Conservation (phyloP, 2,888 invertebrate genomes). For the Ditylenchus weischeri region DNA sequence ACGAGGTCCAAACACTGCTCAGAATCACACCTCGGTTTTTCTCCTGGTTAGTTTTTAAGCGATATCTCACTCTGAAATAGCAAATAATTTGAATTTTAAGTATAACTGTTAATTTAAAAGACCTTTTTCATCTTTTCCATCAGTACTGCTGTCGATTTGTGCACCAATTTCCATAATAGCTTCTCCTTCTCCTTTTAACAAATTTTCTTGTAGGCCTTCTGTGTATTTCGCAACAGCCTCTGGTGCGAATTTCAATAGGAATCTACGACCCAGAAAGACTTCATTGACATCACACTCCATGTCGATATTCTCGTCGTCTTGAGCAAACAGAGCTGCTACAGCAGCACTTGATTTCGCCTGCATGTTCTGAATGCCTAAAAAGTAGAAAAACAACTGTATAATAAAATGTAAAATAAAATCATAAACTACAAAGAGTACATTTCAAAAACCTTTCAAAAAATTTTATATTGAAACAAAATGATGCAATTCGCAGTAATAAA, state of each 20-base stretch:
- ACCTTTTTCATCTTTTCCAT: slow-evolving; percentile 22
- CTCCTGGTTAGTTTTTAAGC: too few relatives aligned
- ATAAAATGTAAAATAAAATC: too few relatives aligned
- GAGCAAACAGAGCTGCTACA: slow-evolving; percentile 7
- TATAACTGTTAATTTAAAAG: too few relatives aligned
- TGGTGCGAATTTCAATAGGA: neutral
- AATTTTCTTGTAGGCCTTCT: slow-evolving; percentile 39
- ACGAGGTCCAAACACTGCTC: too few relatives aligned
- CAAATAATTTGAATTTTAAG: neutral
- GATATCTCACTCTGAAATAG: neutral
- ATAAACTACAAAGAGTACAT: too few relatives aligned
- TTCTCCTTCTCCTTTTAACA: slow-evolving; percentile 52
- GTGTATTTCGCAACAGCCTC: slow-evolving; percentile 38
- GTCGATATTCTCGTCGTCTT: neutral
- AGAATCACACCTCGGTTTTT: too few relatives aligned
- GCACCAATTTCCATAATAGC: slow-evolving; percentile 45
- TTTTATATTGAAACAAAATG: too few relatives aligned
- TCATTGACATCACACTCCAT: neutral
- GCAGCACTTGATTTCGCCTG: neutral
- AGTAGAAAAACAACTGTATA: too few relatives aligned
- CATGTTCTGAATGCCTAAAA: too few relatives aligned
- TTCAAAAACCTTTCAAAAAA: too few relatives aligned
- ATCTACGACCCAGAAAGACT: neutral
- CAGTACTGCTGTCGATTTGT: slow-evolving; percentile 31
- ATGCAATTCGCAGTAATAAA: too few relatives aligned